phyloP scores from a whole-genome alignment of 2,888 invertebrate genomes.

The Camptogramma bilineatum region DNA sequence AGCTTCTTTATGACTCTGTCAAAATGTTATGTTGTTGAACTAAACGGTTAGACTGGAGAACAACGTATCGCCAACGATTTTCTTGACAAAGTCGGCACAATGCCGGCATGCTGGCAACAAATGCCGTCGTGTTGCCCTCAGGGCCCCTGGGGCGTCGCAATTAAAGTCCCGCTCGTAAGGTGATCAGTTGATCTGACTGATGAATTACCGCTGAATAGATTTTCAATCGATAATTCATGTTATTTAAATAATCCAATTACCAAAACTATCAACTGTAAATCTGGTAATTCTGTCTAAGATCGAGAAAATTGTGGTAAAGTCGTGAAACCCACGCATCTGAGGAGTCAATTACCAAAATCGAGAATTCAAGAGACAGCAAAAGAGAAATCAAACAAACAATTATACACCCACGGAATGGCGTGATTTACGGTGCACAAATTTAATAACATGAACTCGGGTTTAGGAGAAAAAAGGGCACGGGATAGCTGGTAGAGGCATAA shows the following conservation, averaged over 20 bases:
- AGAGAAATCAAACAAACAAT: constrained; percentile 47
- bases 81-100: constrained; percentile 67
- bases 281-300: constrained; percentile 17
- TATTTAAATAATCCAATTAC: constrained; percentile 25
- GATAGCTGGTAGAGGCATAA: constrained; percentile 47
- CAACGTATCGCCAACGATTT: constrained; percentile 68
- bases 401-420: constrained; percentile 44
- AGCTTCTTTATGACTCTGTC: constrained; percentile 47
- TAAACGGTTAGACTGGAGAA: constrained; percentile 53
- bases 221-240: constrained; percentile 34
- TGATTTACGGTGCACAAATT: constrained; percentile 46
- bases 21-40: constrained; percentile 54
- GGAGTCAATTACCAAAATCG: constrained; percentile 45
- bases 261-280: constrained; percentile 17
- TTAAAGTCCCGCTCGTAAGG: constrained; percentile 70
- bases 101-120: constrained; percentile 66
- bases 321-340: constrained; percentile 36
- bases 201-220: constrained; percentile 52
- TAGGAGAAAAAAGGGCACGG: constrained; percentile 38
- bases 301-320: constrained; percentile 24
- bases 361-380: constrained; percentile 41
- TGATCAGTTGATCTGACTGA: constrained; percentile 65
- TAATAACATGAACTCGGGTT: constrained; percentile 38
- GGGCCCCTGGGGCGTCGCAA: constrained; percentile 78
- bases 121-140: constrained; percentile 72